Evolutionary conservation across 1,140 invertebrate species (phyloP).

Genomic region (Dreissena polymorpha): DNA sequence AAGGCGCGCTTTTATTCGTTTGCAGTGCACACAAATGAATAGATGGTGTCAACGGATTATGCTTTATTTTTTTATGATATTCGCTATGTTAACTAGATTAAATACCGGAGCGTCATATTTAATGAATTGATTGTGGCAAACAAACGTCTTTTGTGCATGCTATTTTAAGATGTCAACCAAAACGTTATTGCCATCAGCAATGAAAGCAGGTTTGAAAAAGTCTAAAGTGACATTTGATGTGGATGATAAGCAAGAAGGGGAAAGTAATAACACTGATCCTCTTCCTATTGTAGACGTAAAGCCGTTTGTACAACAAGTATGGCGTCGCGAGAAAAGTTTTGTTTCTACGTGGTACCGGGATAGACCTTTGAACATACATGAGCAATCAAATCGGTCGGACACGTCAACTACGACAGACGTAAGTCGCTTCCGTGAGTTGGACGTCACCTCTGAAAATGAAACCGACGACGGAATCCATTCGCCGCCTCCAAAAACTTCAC

Average conservation of each 20-base stretch:
- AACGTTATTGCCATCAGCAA: no score
- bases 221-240: slow-evolving; percentile 46
- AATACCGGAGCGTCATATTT: no score
- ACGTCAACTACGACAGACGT: slow-evolving; percentile 14
- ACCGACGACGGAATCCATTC: slow-evolving; percentile 45
- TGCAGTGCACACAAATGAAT: no score
- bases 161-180: no score
- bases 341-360: slow-evolving; percentile 53
- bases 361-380: slow-evolving; percentile 29
- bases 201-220: no score
- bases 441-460: slow-evolving; percentile 42
- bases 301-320: slow-evolving; percentile 67
- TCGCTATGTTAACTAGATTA: no score
- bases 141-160: no score
- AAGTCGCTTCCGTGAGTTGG: slow-evolving; percentile 27
- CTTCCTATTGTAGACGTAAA: slow-evolving; percentile 66
- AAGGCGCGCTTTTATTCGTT: no score
- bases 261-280: slow-evolving; percentile 49
- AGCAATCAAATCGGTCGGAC: slow-evolving; percentile 28
- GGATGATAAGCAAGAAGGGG: not conserved
- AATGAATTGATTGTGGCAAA: no score
- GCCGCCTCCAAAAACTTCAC: slow-evolving; percentile 49
- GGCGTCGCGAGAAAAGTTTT: slow-evolving; percentile 65
- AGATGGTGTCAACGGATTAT: no score
- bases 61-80: no score